Evolutionary conservation across 2,797 vertebrate genomes (phyloP).

Genomic region (Arrhamphus sclerolepis): DNA sequence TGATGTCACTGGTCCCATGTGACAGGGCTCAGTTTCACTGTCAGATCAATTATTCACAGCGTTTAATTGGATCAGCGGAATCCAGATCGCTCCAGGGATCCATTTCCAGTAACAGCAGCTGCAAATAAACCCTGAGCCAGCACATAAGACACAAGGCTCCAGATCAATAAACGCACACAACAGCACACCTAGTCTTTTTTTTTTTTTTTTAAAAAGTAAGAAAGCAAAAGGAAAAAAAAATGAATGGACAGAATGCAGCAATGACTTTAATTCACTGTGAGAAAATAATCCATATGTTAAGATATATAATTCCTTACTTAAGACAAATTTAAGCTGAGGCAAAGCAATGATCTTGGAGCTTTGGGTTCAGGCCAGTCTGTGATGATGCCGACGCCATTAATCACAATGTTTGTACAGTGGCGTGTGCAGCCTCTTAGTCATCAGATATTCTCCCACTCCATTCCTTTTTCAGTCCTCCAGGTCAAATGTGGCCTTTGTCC

Average conservation of each 20-base stretch:
- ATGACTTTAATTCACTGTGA: slow-evolving; percentile 27
- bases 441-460: slow-evolving; percentile 71
- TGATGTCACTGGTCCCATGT: slow-evolving; percentile 80
- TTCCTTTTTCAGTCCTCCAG: slow-evolving; percentile 51
- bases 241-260: background rate
- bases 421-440: slow-evolving; percentile 76
- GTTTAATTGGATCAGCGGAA: slow-evolving; percentile 83
- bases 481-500: slow-evolving; percentile 77
- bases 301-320: slow-evolving; percentile 18
- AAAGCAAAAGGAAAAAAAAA: slow-evolving; percentile 11
- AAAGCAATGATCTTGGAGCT: slow-evolving; percentile 51
- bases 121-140: slow-evolving; percentile 77
- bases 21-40: slow-evolving; percentile 78
- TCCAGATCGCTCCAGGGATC: slow-evolving; percentile 75
- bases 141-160: slow-evolving; percentile 57
- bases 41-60: slow-evolving; percentile 83
- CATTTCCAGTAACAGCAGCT: slow-evolving; percentile 79
- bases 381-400: slow-evolving; percentile 76
- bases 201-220: no score
- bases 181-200: slow-evolving; percentile 57
- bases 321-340: slow-evolving; percentile 23
- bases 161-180: slow-evolving; percentile 63
- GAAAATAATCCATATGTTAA: slow-evolving; percentile 20
- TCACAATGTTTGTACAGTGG: slow-evolving; percentile 69
- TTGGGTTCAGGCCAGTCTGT: slow-evolving; percentile 57